These are phyloP conservation scores for Myotis myotis DNA, from an alignment of 2,797 vertebrate species.

Conservation along the genomic window DNA sequence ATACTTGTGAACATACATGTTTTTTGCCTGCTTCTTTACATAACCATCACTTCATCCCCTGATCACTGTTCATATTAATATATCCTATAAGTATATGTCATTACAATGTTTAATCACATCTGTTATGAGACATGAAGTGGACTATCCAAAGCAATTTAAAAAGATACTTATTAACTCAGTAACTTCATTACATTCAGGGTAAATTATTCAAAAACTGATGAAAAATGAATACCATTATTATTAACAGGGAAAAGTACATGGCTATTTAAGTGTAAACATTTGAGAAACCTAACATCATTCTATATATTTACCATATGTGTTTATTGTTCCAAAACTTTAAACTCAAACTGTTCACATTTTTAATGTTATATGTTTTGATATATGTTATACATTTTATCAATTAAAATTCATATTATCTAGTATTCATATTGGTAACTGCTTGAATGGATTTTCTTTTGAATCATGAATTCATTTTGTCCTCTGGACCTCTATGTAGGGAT, in stretches of 20 bases:
- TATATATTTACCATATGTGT: background rate
- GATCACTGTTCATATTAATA: background rate
- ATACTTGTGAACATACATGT: background rate
- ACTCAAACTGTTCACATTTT: background rate
- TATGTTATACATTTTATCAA: background rate
- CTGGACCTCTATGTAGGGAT: background rate
- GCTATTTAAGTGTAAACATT: slow-evolving; percentile 41
- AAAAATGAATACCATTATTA: background rate
- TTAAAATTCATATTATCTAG: background rate
- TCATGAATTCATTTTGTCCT: slow-evolving; percentile 27
- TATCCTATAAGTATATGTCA: background rate
- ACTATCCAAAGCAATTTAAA: background rate
- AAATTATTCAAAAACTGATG: slow-evolving; percentile 50
- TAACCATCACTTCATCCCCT: background rate
- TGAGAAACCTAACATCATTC: slow-evolving; percentile 28
- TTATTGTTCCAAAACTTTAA: slow-evolving; percentile 22
- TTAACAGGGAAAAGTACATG: background rate
- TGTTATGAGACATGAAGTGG: background rate
- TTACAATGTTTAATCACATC: background rate
- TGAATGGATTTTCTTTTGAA: slow-evolving; percentile 40
- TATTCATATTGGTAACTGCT: background rate
- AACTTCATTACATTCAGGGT: background rate
- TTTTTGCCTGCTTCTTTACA: slow-evolving; percentile 5
- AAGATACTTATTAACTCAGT: slow-evolving; percentile 11
- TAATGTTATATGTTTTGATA: background rate